Conservation (phyloP, 2,113 vertebrate species). For the Lophochroa leadbeateri region DNA sequence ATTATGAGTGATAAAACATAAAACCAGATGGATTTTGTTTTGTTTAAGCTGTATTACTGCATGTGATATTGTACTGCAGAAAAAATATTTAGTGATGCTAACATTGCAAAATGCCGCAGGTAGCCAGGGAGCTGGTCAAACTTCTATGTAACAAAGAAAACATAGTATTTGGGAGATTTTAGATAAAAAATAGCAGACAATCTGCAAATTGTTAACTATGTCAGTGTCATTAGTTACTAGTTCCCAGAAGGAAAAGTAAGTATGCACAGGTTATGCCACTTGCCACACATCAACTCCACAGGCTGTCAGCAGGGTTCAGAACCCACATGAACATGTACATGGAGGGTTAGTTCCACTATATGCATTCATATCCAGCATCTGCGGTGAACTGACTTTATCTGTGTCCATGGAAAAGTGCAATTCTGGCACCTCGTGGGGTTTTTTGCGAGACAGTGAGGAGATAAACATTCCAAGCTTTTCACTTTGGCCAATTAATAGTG, state of each 20-base stretch:
- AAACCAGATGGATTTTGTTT: slow-evolving; percentile 12
- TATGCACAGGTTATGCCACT: fast-evolving
- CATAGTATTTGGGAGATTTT: neutral
- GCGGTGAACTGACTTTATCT: neutral
- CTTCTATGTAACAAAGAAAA: neutral
- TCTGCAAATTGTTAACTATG: neutral
- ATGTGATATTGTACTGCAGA: neutral
- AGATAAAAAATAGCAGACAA: neutral
- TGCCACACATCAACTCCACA: neutral
- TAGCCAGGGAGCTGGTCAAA: neutral
- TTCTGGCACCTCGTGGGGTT: neutral
- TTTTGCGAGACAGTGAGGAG: neutral
- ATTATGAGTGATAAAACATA: neutral
- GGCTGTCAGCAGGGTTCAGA: neutral
- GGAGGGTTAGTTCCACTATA: neutral
- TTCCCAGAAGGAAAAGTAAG: neutral
- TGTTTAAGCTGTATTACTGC: neutral
- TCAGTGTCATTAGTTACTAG: neutral
- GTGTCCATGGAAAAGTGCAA: fast-evolving
- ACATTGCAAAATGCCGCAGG: neutral
- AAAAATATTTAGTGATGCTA: neutral
- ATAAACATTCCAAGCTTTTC: neutral
- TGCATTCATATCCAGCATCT: neutral
- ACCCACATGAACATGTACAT: fast-evolving
- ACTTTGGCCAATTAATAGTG: neutral